phyloP scores from a whole-genome alignment of 1,140 invertebrate genomes.

The Apis dorsata region DNA sequence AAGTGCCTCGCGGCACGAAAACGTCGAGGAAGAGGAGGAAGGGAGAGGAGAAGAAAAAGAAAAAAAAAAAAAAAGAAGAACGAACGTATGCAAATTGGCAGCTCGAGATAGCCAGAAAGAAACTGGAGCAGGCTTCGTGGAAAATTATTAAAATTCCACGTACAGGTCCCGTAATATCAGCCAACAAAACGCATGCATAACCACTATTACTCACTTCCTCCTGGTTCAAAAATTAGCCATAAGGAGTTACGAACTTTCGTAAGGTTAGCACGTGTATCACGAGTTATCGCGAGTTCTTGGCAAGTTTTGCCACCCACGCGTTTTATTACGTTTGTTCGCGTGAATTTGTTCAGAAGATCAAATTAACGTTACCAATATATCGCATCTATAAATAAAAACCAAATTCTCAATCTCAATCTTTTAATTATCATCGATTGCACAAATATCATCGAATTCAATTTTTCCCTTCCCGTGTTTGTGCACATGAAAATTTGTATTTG shows the following conservation, averaged over 20 bases:
- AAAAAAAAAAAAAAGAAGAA: background rate
- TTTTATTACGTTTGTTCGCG: too few relatives aligned
- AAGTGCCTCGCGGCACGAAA: constrained; percentile 12
- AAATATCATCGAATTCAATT: too few relatives aligned
- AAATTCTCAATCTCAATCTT: too few relatives aligned
- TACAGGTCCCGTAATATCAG: background rate
- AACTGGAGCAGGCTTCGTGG: background rate
- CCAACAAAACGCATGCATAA: background rate
- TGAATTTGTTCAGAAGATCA: too few relatives aligned
- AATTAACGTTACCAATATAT: too few relatives aligned
- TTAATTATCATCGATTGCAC: too few relatives aligned
- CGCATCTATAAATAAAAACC: too few relatives aligned
- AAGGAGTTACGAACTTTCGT: background rate
- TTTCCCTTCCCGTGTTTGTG: too few relatives aligned
- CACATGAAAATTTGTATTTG: too few relatives aligned
- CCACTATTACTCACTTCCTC: accelerated
- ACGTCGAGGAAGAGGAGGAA: background rate
- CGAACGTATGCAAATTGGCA: constrained; percentile 15
- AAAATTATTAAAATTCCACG: background rate
- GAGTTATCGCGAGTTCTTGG: background rate
- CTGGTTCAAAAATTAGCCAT: too few relatives aligned
- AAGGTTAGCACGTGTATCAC: background rate
- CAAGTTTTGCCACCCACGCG: too few relatives aligned
- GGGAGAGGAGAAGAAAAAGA: background rate
- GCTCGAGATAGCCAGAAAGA: background rate